Evolutionary conservation across 2,113 vertebrate species (phyloP).

Genomic region (Beaufortia kweichowensis): DNA sequence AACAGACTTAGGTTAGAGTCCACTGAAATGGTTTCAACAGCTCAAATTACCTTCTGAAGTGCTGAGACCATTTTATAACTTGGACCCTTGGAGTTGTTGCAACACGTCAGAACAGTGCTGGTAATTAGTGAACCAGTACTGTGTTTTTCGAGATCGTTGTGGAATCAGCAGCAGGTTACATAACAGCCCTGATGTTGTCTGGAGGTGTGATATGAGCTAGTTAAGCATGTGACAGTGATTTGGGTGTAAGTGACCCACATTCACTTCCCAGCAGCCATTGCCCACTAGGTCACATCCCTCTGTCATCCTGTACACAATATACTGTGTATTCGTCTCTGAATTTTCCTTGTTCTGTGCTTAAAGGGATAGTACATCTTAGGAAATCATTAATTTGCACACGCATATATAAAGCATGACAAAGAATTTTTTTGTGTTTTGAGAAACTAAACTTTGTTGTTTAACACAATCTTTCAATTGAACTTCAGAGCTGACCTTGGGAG

Average conservation of each 20-base stretch:
- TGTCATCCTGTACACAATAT: slow-evolving; percentile 3
- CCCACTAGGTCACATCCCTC: slow-evolving; percentile 43
- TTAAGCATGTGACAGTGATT: slow-evolving; percentile 72
- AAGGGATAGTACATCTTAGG: too few species aligned
- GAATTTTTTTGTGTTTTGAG: too few species aligned
- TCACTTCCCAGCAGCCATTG: slow-evolving; percentile 48
- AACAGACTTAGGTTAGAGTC: not conserved
- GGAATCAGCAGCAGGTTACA: slow-evolving; percentile 74
- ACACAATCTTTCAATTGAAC: not conserved
- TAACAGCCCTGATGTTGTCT: slow-evolving; percentile 72
- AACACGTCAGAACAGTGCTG: slow-evolving; percentile 41
- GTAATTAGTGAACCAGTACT: slow-evolving; percentile 58
- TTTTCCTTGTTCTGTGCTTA: not conserved
- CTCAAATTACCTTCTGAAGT: not conserved
- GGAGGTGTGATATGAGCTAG: slow-evolving; percentile 73
- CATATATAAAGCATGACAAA: too few species aligned
- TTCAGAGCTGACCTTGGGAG: slow-evolving; percentile 24
- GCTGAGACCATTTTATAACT: slow-evolving; percentile 46
- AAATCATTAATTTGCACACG: too few species aligned
- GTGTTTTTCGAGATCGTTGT: slow-evolving; percentile 44
- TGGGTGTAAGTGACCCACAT: slow-evolving; percentile 71
- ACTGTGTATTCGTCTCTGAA: not conserved
- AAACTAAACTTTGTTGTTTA: too few species aligned
- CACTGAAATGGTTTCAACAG: not conserved
- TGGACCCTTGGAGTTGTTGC: slow-evolving; percentile 41